These are phyloP conservation scores for Drosophila picticornis DNA, from an alignment of 2,888 invertebrate species.

Conservation along the genomic window DNA sequence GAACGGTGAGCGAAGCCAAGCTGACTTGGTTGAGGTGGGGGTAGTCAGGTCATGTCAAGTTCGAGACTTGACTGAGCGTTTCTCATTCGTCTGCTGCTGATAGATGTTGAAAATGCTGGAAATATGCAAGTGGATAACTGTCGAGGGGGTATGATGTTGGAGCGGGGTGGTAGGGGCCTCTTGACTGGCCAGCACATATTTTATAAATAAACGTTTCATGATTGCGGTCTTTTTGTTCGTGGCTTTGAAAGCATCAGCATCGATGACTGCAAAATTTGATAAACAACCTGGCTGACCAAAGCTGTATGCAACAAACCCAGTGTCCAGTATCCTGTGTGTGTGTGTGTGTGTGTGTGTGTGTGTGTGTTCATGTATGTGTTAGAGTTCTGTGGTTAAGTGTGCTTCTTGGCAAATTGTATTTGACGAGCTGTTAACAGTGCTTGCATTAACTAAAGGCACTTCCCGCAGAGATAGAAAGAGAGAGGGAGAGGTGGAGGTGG, in stretches of 20 bases:
- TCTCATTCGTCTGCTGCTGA: conserved; percentile 50
- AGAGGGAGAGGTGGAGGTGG: background rate
- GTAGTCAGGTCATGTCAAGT: conserved; percentile 65
- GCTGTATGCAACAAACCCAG: conserved; percentile 18
- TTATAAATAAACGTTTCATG: conserved; percentile 76
- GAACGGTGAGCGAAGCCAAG: conserved; percentile 14
- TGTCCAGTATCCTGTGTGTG: conserved; percentile 1
- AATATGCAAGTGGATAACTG: conserved; percentile 54
- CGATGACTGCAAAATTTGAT: conserved; percentile 66
- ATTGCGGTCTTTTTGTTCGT: conserved; percentile 67
- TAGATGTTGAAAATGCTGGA: conserved; percentile 62
- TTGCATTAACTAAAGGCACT: conserved; percentile 47
- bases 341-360: conserved; percentile 2
- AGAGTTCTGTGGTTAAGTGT: conserved; percentile 25
- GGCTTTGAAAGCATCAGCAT: conserved; percentile 53
- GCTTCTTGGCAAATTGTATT: conserved; percentile 63
- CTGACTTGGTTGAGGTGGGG: conserved; percentile 20
- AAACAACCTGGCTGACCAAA: conserved; percentile 40
- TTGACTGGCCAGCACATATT: conserved; percentile 43
- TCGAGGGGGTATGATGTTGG: background rate
- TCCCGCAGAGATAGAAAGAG: background rate
- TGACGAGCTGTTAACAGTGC: conserved; percentile 70
- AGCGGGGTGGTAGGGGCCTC: background rate
- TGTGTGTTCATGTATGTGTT: conserved; percentile 4
- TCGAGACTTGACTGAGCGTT: conserved; percentile 47